A percentile compares a stretch with the other conserved stretches of the same genome.
phyloP scores from a whole-genome alignment of 1,140 invertebrate species.

The Oncopeltus fasciatus region DNA sequence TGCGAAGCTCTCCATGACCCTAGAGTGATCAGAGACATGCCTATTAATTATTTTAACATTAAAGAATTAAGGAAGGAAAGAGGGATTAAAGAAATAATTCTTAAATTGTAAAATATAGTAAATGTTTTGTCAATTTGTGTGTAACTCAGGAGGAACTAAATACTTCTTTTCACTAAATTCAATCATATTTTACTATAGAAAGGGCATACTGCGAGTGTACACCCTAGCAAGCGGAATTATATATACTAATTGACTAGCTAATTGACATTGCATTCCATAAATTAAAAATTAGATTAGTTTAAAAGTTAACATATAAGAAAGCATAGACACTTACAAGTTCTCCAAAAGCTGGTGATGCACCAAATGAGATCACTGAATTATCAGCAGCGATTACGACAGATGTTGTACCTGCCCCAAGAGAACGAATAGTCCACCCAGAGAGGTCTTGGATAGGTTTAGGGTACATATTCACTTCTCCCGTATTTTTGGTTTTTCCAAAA shows the following conservation, averaged over 20 bases:
- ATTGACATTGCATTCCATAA: too few relatives aligned
- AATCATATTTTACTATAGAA: too few relatives aligned
- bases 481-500: slow-evolving; percentile 81
- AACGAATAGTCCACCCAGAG: slow-evolving; percentile 75
- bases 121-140: too few relatives aligned
- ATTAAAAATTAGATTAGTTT: not conserved
- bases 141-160: too few relatives aligned
- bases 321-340: slow-evolving; percentile 62
- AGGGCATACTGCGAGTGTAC: not conserved
- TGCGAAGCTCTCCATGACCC: slow-evolving; percentile 77
- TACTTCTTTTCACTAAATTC: too few relatives aligned
- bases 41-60: too few relatives aligned
- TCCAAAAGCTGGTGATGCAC: slow-evolving; percentile 77
- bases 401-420: slow-evolving; percentile 61
- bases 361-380: slow-evolving; percentile 80
- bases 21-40: too few relatives aligned
- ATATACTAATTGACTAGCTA: too few relatives aligned
- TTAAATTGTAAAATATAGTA: too few relatives aligned
- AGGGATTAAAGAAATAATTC: too few relatives aligned
- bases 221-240: too few relatives aligned
- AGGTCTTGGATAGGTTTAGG: slow-evolving; percentile 87
- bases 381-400: slow-evolving; percentile 79
- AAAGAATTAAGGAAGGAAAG: too few relatives aligned
- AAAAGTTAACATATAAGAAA: not conserved
- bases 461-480: slow-evolving; percentile 91